These are phyloP conservation scores for Didymodactylos carnosus DNA, from an alignment of 2,888 invertebrate genomes.

Conservation along the genomic window DNA sequence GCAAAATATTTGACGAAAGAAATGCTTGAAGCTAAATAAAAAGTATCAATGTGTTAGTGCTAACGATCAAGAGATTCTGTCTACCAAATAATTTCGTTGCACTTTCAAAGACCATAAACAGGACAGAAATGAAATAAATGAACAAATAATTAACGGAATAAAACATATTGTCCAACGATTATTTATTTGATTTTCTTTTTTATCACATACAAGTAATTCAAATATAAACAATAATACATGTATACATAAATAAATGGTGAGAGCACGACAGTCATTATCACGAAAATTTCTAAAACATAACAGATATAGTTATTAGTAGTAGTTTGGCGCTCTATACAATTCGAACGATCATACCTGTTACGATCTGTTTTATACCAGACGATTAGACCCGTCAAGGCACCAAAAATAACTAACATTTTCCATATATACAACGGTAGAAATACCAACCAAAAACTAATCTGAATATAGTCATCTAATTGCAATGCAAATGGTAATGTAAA, in stretches of 20 bases:
- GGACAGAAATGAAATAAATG: neutral
- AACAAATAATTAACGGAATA: neutral
- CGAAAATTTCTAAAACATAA: neutral
- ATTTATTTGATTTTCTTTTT: constrained; percentile 63
- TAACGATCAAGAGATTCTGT: constrained; percentile 21
- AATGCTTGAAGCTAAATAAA: constrained; percentile 66
- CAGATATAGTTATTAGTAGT: neutral
- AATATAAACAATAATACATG: constrained; percentile 86
- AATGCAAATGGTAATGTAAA: constrained; percentile 76
- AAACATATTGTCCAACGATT: constrained; percentile 24
- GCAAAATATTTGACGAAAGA: constrained; percentile 85
- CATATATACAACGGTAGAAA: constrained; percentile 93
- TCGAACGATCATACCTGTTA: neutral
- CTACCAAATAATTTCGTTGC: constrained; percentile 80
- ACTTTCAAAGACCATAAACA: constrained; percentile 96
- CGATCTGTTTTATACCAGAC: constrained; percentile 79
- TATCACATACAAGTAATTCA: constrained; percentile 81
- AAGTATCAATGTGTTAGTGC: no score
- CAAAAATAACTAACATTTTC: constrained; percentile 67
- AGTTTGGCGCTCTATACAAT: neutral
- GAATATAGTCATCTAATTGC: constrained; percentile 61
- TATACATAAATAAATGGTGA: constrained; percentile 29
- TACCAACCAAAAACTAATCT: constrained; percentile 82
- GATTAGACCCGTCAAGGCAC: constrained; percentile 72
- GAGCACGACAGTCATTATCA: neutral